A percentile compares a stretch with the other conserved stretches of the same genome.
Evolutionary conservation across 2,797 vertebrate genomes (phyloP).

Genomic region (Typhlichthys subterraneus): DNA sequence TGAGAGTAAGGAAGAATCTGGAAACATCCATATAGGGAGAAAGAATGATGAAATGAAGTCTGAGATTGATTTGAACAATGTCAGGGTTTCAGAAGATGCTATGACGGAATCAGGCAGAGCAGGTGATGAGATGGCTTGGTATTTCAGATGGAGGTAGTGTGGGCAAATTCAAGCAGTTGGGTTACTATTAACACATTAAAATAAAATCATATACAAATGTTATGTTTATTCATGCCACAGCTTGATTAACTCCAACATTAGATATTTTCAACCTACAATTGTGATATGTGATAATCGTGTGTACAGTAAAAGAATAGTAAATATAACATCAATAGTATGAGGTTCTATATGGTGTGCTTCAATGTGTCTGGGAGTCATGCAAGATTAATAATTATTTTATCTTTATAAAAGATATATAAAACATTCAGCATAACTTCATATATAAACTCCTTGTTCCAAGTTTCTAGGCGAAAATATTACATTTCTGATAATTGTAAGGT

Average conservation of each 20-base stretch:
- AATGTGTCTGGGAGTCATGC: not conserved
- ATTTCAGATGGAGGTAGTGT: slow-evolving; percentile 66
- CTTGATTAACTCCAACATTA: not conserved
- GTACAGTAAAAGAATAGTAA: not conserved
- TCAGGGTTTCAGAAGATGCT: slow-evolving; percentile 2
- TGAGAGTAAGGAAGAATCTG: not conserved
- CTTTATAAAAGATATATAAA: not conserved
- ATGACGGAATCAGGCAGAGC: not conserved
- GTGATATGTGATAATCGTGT: not conserved
- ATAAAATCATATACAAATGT: slow-evolving; percentile 41
- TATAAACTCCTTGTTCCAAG: not conserved
- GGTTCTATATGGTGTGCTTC: not conserved
- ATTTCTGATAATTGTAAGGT: too few relatives aligned
- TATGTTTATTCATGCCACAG: not conserved
- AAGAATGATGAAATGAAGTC: not conserved
- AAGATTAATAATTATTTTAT: not conserved
- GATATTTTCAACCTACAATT: not conserved
- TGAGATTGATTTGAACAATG: slow-evolving; percentile 19
- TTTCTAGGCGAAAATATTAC: too few relatives aligned
- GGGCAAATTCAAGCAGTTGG: not conserved
- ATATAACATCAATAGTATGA: not conserved
- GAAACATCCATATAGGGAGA: not conserved
- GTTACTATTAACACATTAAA: slow-evolving; percentile 25
- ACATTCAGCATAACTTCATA: not conserved
- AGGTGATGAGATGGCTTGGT: slow-evolving; percentile 53